phyloP scores from a whole-genome alignment of 2,113 vertebrate species.

The Rhinichthys klamathensis region DNA sequence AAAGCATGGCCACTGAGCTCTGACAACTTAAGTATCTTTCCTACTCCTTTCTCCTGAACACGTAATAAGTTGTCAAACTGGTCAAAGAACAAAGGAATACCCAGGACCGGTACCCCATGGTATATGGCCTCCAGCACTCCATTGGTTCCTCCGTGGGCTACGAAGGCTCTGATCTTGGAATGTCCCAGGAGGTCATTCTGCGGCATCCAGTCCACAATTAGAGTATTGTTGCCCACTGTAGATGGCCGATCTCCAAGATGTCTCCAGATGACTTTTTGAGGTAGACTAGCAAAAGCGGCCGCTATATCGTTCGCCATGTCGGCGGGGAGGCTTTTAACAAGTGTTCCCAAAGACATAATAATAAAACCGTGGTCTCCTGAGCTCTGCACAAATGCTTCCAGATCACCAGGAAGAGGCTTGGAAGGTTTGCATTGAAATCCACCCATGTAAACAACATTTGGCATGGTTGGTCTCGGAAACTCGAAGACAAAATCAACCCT shows the following conservation, averaged over 20 bases:
- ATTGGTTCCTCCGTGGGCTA: conserved; percentile 75
- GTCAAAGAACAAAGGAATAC: conserved; percentile 74
- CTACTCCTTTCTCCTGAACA: conserved; percentile 67
- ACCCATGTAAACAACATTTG: conserved; percentile 71
- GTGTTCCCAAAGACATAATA: conserved; percentile 70
- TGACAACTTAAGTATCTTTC: conserved; percentile 61
- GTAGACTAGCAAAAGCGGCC: conserved; percentile 67
- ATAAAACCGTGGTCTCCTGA: conserved; percentile 71
- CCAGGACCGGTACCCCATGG: conserved; percentile 70
- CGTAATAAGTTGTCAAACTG: conserved; percentile 74
- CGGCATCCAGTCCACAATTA: conserved; percentile 72
- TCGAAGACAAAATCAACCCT: conserved; percentile 74
- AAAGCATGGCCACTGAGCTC: conserved; percentile 60
- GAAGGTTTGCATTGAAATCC: conserved; percentile 73
- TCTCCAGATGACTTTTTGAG: conserved; percentile 76
- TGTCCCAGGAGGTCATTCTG: conserved; percentile 76
- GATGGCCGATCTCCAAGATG: conserved; percentile 67
- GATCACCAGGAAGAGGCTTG: conserved; percentile 65
- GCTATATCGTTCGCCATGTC: conserved; percentile 65
- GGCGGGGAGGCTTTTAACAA: conserved; percentile 63
- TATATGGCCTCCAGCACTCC: conserved; percentile 75
- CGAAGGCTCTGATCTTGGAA: conserved; percentile 69
- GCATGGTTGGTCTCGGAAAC: conserved; percentile 75
- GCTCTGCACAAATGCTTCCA: conserved; percentile 72
- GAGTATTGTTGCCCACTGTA: conserved; percentile 73